Evolutionary conservation across 1,140 invertebrate species (phyloP).

Genomic region (Drosophila chauvacae): DNA sequence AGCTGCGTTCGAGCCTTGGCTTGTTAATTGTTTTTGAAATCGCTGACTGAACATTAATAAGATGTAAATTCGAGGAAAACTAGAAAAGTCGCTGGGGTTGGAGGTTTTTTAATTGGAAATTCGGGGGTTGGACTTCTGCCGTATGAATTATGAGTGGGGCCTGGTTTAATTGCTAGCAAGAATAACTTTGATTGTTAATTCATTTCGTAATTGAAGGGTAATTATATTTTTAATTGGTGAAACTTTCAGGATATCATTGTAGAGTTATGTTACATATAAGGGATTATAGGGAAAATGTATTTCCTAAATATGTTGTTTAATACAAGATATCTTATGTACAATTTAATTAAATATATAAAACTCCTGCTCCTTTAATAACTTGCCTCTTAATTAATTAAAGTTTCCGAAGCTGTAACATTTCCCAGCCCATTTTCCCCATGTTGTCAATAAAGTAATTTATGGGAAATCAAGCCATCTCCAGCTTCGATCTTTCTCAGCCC

Average conservation of each 20-base stretch:
- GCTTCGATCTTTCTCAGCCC: slow-evolving; percentile 22
- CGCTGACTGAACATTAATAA: slow-evolving; percentile 54
- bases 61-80: slow-evolving; percentile 49
- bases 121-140: slow-evolving; percentile 11
- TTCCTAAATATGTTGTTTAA: not conserved
- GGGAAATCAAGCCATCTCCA: slow-evolving; percentile 34
- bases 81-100: slow-evolving; percentile 17
- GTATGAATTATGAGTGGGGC: slow-evolving; percentile 30
- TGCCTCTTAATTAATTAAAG: slow-evolving; percentile 10
- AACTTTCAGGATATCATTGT: not conserved
- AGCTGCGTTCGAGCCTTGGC: slow-evolving; percentile 20
- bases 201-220: slow-evolving; percentile 25
- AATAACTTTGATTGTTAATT: slow-evolving; percentile 38
- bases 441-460: slow-evolving; percentile 25
- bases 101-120: slow-evolving; percentile 17
- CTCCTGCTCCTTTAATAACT: not conserved
- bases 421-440: slow-evolving; percentile 1
- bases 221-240: not conserved
- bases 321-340: not conserved
- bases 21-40: slow-evolving; percentile 61
- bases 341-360: not conserved
- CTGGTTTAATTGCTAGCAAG: slow-evolving; percentile 22
- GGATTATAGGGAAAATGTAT: not conserved
- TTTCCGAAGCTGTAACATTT: slow-evolving; percentile 7
- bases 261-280: not conserved